These are phyloP conservation scores for Mizuhopecten yessoensis DNA, from an alignment of 1,140 invertebrate genomes.

Conservation along the genomic window DNA sequence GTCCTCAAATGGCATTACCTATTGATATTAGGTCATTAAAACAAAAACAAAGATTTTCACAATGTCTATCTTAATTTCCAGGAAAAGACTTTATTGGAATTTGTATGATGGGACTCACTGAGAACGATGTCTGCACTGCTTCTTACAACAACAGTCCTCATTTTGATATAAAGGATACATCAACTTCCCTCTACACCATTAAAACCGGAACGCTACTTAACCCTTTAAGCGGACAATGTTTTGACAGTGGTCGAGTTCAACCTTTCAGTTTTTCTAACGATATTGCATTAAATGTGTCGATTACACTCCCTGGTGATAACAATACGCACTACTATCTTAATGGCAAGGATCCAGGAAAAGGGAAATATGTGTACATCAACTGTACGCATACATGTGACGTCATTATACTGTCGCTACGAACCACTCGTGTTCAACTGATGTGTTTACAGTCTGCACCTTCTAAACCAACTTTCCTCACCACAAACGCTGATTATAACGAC, in stretches of 20 bases:
- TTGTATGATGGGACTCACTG: neutral
- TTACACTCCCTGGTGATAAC: neutral
- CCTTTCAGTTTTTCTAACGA: neutral
- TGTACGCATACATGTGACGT: neutral
- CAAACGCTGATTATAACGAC: neutral
- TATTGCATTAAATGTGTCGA: neutral
- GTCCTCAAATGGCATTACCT: neutral
- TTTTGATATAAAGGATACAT: neutral
- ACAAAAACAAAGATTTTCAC: neutral
- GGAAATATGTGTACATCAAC: neutral
- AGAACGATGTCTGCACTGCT: neutral
- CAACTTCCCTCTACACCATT: neutral
- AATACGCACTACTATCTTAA: neutral
- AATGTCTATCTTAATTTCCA: neutral
- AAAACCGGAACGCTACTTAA: neutral
- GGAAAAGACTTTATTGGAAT: neutral
- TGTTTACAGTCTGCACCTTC: too few species aligned
- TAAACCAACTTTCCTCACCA: neutral
- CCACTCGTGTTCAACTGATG: neutral
- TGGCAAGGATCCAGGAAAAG: neutral
- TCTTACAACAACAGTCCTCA: neutral
- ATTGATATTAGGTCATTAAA: neutral
- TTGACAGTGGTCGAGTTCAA: neutral
- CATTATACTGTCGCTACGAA: neutral
- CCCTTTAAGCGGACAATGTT: neutral